Conservation (phyloP, 2,113 vertebrate species). For the Urocynchramus pylzowi region DNA sequence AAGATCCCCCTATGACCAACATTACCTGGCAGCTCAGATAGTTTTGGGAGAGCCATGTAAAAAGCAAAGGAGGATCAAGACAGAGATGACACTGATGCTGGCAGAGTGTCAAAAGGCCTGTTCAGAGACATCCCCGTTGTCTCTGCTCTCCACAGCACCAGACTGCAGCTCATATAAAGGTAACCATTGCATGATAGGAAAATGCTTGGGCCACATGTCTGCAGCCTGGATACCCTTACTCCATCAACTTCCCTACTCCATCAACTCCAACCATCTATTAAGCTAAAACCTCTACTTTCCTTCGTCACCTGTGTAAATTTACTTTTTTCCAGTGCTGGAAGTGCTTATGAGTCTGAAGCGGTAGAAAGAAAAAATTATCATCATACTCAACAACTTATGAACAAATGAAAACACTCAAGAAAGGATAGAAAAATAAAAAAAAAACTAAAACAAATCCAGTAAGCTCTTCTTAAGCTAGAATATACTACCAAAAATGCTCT, state of each 20-base stretch:
- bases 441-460: background rate
- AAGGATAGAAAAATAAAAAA: background rate
- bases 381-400: background rate
- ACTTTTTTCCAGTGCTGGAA: background rate
- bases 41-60: conserved; percentile 16
- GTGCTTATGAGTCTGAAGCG: background rate
- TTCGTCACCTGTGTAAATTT: background rate
- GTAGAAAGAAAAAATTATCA: background rate
- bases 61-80: conserved; percentile 44
- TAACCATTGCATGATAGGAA: background rate
- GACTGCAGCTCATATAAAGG: background rate
- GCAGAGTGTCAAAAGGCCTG: conserved; percentile 5
- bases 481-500: background rate
- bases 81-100: background rate
- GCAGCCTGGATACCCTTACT: background rate
- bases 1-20: conserved; percentile 57
- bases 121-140: background rate
- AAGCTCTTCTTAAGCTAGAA: background rate
- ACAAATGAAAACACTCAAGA: background rate
- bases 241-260: background rate
- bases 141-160: background rate
- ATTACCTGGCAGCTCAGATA: conserved; percentile 51
- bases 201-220: background rate
- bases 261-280: background rate
- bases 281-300: background rate